Evolutionary conservation across 1,140 invertebrate genomes (phyloP).

Genomic region (Drosophila ficusphila): DNA sequence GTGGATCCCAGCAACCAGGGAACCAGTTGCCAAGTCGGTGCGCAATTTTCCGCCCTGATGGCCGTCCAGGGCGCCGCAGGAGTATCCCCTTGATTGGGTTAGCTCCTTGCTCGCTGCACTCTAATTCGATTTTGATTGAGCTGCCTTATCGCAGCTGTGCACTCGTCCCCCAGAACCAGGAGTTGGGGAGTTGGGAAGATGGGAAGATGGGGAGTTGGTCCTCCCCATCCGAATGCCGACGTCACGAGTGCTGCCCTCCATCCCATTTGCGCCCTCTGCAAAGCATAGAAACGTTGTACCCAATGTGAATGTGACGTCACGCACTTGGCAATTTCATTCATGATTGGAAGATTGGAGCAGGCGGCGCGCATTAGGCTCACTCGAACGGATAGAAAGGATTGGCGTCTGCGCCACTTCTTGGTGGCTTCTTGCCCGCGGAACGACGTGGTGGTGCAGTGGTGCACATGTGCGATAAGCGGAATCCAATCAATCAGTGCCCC

Average conservation of each 20-base stretch:
- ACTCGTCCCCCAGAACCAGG: no score
- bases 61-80: conserved; percentile 37
- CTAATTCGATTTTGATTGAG: conserved; percentile 79
- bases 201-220: conserved; percentile 2
- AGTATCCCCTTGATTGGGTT: conserved; percentile 33
- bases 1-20: background rate
- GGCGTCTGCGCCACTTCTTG: conserved; percentile 13
- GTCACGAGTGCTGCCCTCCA: conserved; percentile 39
- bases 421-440: no score
- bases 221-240: conserved; percentile 28
- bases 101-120: conserved; percentile 57
- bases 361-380: conserved; percentile 28
- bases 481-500: conserved; percentile 78
- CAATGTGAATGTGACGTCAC: conserved; percentile 52
- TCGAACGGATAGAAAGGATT: conserved; percentile 26
- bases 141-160: conserved; percentile 78
- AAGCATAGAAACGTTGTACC: no score
- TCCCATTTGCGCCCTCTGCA: no score
- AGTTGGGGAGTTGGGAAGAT: no score
- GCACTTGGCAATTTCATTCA: conserved; percentile 34
- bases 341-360: conserved; percentile 11
- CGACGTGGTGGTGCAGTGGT: conserved; percentile 57
- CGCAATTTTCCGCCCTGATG: conserved; percentile 71
- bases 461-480: conserved; percentile 84
- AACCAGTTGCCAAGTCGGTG: conserved; percentile 47